Percentiles rank a stretch among this genome's conserved stretches.
Evolutionary conservation across 2,888 invertebrate genomes (phyloP).

Genomic region (Alviniconcha strummeri): DNA sequence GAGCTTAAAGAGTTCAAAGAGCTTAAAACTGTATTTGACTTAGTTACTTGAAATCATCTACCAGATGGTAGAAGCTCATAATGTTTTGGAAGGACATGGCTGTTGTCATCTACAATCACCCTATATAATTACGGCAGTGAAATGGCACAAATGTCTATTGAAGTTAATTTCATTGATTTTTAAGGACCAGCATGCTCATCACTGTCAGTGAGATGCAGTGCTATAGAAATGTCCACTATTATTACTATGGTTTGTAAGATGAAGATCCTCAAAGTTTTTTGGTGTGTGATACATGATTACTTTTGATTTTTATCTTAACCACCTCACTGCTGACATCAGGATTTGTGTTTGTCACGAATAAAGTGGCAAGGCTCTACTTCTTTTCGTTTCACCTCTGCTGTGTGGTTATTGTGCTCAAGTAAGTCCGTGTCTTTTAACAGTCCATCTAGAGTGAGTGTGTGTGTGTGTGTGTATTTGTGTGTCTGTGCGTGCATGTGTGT

Average conservation of each 20-base stretch:
- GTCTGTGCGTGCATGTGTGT: background rate
- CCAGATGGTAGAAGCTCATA: no score
- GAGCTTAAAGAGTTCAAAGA: no score
- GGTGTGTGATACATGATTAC: background rate
- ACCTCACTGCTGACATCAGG: conserved; percentile 69
- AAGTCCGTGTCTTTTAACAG: conserved; percentile 48
- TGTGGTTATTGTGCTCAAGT: conserved; percentile 75
- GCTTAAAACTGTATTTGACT: no score
- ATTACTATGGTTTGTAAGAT: no score
- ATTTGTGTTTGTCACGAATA: conserved; percentile 72
- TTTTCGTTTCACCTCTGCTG: conserved; percentile 73
- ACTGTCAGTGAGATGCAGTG: no score
- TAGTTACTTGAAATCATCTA: no score
- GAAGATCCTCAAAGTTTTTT: background rate
- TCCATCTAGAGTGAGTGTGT: background rate
- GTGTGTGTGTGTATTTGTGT: background rate
- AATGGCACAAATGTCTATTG: no score
- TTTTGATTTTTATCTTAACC: background rate
- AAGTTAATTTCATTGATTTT: no score
- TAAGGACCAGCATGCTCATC: no score
- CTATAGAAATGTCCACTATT: background rate
- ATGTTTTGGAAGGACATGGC: no score
- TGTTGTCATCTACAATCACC: no score
- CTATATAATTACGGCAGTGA: no score
- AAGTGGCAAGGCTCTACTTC: conserved; percentile 73